These are phyloP conservation scores for Heliangelus exortis DNA, from an alignment of 2,797 vertebrate genomes.

Conservation along the genomic window DNA sequence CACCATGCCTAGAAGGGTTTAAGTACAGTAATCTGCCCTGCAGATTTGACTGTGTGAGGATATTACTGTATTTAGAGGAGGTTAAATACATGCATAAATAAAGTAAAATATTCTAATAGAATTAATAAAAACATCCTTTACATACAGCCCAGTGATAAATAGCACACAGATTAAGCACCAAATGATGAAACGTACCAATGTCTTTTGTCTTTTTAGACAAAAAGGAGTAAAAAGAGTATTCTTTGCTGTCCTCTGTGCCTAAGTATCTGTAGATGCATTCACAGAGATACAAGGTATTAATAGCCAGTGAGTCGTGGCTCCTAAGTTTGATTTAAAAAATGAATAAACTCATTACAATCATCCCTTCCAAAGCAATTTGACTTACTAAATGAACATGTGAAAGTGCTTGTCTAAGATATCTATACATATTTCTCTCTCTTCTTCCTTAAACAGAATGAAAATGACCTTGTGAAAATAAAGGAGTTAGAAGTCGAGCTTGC, in stretches of 20 bases:
- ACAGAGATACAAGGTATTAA: not conserved
- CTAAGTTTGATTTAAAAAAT: not conserved
- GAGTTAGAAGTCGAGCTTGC: conserved; percentile 90
- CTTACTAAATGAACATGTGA: conserved; percentile 61
- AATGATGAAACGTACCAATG: not conserved
- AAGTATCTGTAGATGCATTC: not conserved
- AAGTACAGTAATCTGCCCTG: not conserved
- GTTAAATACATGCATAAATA: not conserved
- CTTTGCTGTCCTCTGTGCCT: fast-evolving
- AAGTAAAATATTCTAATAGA: not conserved
- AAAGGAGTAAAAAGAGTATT: not conserved
- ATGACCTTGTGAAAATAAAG: conserved; percentile 89
- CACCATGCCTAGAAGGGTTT: not conserved
- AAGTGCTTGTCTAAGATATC: conserved; percentile 51
- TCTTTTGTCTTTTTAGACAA: not conserved
- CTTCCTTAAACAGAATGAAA: conserved; percentile 88
- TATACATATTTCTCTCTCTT: conserved; percentile 49
- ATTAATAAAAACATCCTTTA: not conserved
- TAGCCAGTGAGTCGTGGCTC: not conserved
- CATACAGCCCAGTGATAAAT: not conserved
- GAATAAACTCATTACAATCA: conserved; percentile 4
- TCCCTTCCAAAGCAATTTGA: not conserved
- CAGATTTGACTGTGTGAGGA: not conserved
- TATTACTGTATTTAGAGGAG: not conserved
- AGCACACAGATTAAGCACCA: not conserved